Evolutionary conservation across 2,113 vertebrate genomes (phyloP).

Genomic region (Procavia capensis): DNA sequence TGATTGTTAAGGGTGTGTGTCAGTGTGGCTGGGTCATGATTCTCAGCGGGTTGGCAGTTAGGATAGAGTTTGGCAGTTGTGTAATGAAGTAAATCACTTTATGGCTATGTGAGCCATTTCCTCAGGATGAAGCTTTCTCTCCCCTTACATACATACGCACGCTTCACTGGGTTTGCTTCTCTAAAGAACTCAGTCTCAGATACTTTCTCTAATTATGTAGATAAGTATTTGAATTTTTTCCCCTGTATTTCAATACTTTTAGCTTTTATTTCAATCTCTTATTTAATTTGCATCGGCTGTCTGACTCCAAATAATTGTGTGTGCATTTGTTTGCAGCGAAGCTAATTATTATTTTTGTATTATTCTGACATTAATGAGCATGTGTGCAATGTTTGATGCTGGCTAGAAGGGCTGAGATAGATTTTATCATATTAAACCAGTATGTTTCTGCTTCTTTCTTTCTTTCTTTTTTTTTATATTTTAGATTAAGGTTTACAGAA

Average conservation of each 20-base stretch:
- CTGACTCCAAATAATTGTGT: neutral
- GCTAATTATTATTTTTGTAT: neutral
- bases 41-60: too few species aligned
- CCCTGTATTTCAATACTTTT: neutral
- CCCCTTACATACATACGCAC: too few species aligned
- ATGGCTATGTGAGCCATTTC: too few species aligned
- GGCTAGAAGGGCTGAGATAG: neutral
- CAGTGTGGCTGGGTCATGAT: too few species aligned
- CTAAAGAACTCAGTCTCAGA: too few species aligned
- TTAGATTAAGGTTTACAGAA: too few species aligned
- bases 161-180: too few species aligned
- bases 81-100: too few species aligned
- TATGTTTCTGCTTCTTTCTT: neutral
- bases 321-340: neutral
- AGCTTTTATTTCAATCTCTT: constrained; percentile 15
- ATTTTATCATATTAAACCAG: neutral
- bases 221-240: neutral
- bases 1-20: too few species aligned
- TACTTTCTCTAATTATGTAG: neutral
- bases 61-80: too few species aligned
- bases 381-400: neutral
- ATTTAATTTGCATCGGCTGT: neutral
- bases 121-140: too few species aligned
- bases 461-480: neutral
- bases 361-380: neutral